These are phyloP conservation scores for Sander vitreus DNA, from an alignment of 2,113 vertebrate genomes.

Conservation along the genomic window DNA sequence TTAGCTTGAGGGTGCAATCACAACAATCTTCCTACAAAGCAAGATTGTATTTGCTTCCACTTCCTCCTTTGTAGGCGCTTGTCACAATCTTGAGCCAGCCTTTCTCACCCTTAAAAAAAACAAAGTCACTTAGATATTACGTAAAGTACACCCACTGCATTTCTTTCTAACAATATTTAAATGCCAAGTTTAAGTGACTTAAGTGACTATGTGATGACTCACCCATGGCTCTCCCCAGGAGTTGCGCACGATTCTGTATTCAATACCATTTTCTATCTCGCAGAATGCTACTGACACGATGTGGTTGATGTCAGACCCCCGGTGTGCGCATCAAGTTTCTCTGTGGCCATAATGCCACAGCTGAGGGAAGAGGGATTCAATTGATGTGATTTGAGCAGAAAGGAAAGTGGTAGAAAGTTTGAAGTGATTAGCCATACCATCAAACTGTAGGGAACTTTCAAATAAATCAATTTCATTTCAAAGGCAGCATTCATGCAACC, in stretches of 20 bases:
- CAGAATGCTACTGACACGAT: slow-evolving; percentile 91
- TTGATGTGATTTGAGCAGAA: not conserved
- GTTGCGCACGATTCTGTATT: slow-evolving; percentile 94
- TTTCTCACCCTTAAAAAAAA: slow-evolving; percentile 85
- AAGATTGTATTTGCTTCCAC: slow-evolving; percentile 87
- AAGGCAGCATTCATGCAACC: not conserved
- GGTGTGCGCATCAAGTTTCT: slow-evolving; percentile 84
- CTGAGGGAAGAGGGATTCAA: slow-evolving; percentile 62
- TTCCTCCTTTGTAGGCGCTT: slow-evolving; percentile 88
- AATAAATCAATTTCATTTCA: not conserved
- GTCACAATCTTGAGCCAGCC: slow-evolving; percentile 92
- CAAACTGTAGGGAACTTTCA: not conserved
- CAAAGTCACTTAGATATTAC: slow-evolving; percentile 10
- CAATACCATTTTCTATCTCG: slow-evolving; percentile 85
- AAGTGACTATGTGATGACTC: slow-evolving; percentile 64
- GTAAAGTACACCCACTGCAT: not conserved
- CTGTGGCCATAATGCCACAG: slow-evolving; percentile 92
- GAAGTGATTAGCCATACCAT: not conserved
- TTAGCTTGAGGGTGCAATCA: slow-evolving; percentile 78
- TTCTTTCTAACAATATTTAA: slow-evolving; percentile 23
- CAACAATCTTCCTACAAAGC: slow-evolving; percentile 88
- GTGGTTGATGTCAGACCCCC: slow-evolving; percentile 88
- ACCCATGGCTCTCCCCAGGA: slow-evolving; percentile 97
- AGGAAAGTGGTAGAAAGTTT: not conserved
- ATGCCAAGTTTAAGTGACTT: slow-evolving; percentile 28